Evolutionary conservation across 2,888 invertebrate species (phyloP), one percentile per base, ranked within the genome.

Genomic region (Athalia cordata): DNA sequence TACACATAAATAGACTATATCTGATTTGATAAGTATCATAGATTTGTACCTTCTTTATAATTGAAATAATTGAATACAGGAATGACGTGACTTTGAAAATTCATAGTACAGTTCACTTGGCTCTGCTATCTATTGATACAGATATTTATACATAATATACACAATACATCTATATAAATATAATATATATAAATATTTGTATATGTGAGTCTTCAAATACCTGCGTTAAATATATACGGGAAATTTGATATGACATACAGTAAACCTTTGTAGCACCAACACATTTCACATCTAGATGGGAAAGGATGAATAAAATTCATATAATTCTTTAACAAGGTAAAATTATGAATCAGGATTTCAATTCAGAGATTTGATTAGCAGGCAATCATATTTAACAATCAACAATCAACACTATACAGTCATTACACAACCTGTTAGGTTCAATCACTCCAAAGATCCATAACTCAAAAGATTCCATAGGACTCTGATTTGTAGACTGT

Each of bases 211-310:
- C 47, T 75, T 9, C 13, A 65, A 9, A 43, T 65, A 72, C 47
- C 57, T 57, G 57, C 59, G 72, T 72, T 72, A 72, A 47, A 68
- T 29, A n/a, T 62, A 59, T 59, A 59, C 7, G 57, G 72, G 47
- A 59, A 59, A 72, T 72, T 9, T 72, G 72, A 72, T 72, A 72
- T 72, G 72, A 72, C n/a, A 29, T 55, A 7, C 45, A 59, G 52
- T 72, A 59, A 57, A 64, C 49, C 59, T 75, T 61, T 64, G 52
- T 75, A 75, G 75, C 75, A 75, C 75, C 75, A 62, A 64, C 29
- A 75, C 62, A 75, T 61, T 52, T 5, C 62, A 62, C 13, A 49
- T 29, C 29, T 29, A 64, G 13, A n/a, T 9, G 45, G 47, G 13
- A 43, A 15, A 57, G 7, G 45, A 43, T 43, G 8, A 70, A 70